phyloP scores from a whole-genome alignment of 2,888 invertebrate genomes.

The Spodoptera exigua region DNA sequence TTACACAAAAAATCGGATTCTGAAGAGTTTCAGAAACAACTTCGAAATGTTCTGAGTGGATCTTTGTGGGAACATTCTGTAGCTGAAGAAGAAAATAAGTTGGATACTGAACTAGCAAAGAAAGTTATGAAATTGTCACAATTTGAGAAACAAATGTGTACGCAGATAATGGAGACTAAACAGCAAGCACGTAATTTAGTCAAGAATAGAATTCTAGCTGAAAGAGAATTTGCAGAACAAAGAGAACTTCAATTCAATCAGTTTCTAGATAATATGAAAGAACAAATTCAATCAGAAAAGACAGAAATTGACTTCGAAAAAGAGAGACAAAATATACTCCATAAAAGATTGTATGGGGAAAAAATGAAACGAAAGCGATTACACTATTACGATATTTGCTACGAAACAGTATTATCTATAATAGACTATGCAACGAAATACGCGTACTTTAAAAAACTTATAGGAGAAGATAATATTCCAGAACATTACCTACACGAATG shows the following conservation, averaged over 20 bases:
- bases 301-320: conserved; percentile 88
- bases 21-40: conserved; percentile 83
- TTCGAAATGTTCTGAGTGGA: conserved; percentile 83
- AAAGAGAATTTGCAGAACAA: conserved; percentile 84
- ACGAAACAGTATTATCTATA: conserved; percentile 86
- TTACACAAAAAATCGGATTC: conserved; percentile 78
- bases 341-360: conserved; percentile 86
- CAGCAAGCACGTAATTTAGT: conserved; percentile 88
- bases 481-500: conserved; percentile 86
- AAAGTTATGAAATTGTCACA: conserved; percentile 90
- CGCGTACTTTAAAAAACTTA: conserved; percentile 82
- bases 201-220: conserved; percentile 86
- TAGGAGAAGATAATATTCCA: conserved; percentile 82
- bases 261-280: conserved; percentile 80
- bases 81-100: conserved; percentile 85
- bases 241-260: conserved; percentile 85
- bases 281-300: conserved; percentile 81
- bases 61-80: conserved; percentile 88
- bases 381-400: conserved; percentile 85
- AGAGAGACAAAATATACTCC: conserved; percentile 85
- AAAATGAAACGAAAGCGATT: conserved; percentile 85
- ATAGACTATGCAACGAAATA: conserved; percentile 87
- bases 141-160: conserved; percentile 91
- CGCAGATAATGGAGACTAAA: conserved; percentile 90
- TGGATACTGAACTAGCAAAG: conserved; percentile 86